Base-by-base conservation (phyloP, 1,140 invertebrate genomes). In the Drosophila parabipectinata region DNA sequence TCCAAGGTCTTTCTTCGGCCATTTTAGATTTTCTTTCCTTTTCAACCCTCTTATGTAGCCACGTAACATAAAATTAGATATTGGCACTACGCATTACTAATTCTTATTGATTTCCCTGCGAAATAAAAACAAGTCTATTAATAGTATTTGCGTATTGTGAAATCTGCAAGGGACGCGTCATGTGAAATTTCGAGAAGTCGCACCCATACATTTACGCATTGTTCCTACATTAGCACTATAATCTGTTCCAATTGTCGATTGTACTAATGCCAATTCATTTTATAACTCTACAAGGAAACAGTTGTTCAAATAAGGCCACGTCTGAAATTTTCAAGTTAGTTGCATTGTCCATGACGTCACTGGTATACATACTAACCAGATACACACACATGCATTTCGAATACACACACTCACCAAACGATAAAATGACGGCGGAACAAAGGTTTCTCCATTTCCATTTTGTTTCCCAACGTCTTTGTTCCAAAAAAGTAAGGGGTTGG, bases 391-490 rank as follows among this genome's bases (percentile, higher is more conserved):
- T 52, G 41, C 44, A 41, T 6, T 21, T 32, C 32, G 28, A n/a
- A 63, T 45, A 51, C 39, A 21, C 39, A 21, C 24, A 62, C 37
- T 63, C 28, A 7, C n/a, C 4, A 41, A 47, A 15, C 24, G 1
- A 26, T 37, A 32, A 50, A 39, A 15, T 74, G 72, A 62, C 58
- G 15, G 45, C 44, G 47, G 30, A 76, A 76, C 72, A 67, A 75
- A 60, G 72, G 72, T 75, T 59, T 75, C 15, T 37, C 15, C 48
- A 14, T 48, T 26, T 48, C 55, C 15, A n/a, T 18, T 63, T 50
- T 54, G 44, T 47, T 71, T 41, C 14, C 45, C 32, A 59, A 58
- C 21, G 2, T 18, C 47, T 54, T 74, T 63, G 50, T 56, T 4
- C 47, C 0, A 4, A 12, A 8, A 15, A 15, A 21, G 3, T 51